These are phyloP conservation scores for Capra hircus DNA, from an alignment of 2,113 vertebrate genomes.

Conservation along the genomic window DNA sequence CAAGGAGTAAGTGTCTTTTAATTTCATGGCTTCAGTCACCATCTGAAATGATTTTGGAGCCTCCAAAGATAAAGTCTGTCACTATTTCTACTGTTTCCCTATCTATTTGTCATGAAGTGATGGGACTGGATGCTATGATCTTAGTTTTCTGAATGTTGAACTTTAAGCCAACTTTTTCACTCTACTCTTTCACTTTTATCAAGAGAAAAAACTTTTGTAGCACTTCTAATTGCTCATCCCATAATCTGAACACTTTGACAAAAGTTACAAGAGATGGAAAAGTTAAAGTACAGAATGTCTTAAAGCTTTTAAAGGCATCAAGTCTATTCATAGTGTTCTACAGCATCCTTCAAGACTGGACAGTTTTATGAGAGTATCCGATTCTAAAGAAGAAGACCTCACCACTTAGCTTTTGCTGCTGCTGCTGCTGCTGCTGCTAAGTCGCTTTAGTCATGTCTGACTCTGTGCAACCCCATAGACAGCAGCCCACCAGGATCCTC, in stretches of 20 bases:
- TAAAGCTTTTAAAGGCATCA: not conserved
- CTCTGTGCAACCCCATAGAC: not conserved
- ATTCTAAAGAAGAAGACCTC: not conserved
- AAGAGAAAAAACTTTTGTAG: not conserved
- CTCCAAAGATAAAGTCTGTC: not conserved
- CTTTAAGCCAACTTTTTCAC: not conserved
- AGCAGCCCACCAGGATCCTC: not conserved
- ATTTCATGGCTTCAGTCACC: not conserved
- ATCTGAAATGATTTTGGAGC: not conserved
- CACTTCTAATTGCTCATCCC: not conserved
- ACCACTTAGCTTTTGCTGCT: not conserved
- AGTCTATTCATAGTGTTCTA: not conserved
- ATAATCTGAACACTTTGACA: not conserved
- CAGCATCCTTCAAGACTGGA: not conserved
- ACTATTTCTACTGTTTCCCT: not conserved
- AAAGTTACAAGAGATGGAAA: not conserved
- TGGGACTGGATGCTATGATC: not conserved
- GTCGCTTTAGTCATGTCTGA: not conserved
- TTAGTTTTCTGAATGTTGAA: not conserved
- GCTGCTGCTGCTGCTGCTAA: not conserved
- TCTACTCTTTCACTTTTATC: not conserved
- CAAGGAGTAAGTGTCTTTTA: not conserved
- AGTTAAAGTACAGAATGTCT: not conserved
- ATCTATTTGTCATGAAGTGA: not conserved
- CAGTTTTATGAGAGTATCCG: not conserved